Conservation (phyloP, 2,113 vertebrate species). For the Myrmecobius fasciatus region DNA sequence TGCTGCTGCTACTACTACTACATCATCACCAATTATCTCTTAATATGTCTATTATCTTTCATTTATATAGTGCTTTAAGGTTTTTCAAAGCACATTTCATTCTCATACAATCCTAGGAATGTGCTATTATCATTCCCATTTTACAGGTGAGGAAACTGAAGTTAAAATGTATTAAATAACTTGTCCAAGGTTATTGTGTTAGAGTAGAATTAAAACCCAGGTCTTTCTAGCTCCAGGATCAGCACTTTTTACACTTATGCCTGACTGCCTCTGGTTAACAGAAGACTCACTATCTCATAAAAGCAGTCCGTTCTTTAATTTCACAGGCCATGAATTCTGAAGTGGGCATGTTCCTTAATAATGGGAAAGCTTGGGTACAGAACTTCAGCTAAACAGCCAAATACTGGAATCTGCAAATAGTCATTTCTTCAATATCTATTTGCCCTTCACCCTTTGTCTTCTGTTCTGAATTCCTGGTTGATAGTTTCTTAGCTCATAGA, state of each 20-base stretch:
- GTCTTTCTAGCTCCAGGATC: neutral
- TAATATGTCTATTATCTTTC: neutral
- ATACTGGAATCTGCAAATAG: neutral
- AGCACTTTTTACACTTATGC: neutral
- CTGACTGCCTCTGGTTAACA: neutral
- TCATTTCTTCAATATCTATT: neutral
- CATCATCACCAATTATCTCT: neutral
- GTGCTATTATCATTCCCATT: neutral
- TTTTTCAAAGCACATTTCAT: neutral
- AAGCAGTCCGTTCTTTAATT: neutral
- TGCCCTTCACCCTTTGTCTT: neutral
- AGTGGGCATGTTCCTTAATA: neutral
- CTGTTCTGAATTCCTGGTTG: neutral
- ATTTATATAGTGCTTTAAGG: neutral
- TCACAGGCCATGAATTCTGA: neutral
- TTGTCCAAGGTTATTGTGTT: neutral
- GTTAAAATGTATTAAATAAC: neutral
- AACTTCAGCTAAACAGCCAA: neutral
- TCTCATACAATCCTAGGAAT: neutral
- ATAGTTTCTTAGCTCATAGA: neutral
- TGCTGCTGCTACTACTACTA: too few relatives aligned
- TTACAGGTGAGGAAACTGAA: neutral
- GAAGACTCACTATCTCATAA: neutral
- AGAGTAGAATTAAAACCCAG: neutral
- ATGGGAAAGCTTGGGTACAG: neutral